Evolutionary conservation across 2,888 invertebrate species (phyloP).

Genomic region (Drosophila subquinaria): DNA sequence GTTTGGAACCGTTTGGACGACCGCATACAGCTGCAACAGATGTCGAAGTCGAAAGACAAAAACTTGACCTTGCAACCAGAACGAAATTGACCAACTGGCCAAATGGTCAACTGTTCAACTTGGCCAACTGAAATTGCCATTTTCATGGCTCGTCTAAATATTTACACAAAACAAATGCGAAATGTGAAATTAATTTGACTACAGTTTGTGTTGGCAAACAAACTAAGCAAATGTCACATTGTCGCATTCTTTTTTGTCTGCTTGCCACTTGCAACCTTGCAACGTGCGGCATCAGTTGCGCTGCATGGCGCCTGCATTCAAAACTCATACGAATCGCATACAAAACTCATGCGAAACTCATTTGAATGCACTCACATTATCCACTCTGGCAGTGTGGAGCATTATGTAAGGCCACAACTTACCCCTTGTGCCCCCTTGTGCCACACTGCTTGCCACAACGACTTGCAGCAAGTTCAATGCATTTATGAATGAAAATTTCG

Average conservation of each 20-base stretch:
- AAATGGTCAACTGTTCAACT: constrained; percentile 5
- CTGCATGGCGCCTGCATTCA: constrained; percentile 50
- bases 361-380: constrained; percentile 55
- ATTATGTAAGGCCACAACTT: constrained; percentile 34
- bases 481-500: constrained; percentile 78
- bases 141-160: constrained; percentile 74
- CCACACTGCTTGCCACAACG: neutral
- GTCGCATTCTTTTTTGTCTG: neutral
- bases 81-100: constrained; percentile 54
- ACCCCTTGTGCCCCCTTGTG: neutral
- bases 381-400: constrained; percentile 4
- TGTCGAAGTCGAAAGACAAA: constrained; percentile 39
- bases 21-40: constrained; percentile 62
- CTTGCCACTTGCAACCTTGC: constrained; percentile 23
- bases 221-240: constrained; percentile 12
- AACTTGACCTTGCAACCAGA: constrained; percentile 79
- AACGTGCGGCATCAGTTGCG: constrained; percentile 59
- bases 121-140: constrained; percentile 25
- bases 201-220: constrained; percentile 43
- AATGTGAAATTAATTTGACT: constrained; percentile 78
- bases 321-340: constrained; percentile 25
- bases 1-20: constrained; percentile 73
- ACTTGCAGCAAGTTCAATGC: constrained; percentile 40
- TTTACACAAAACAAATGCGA: constrained; percentile 60
- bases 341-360: constrained; percentile 64